phyloP scores from a whole-genome alignment of 2,113 vertebrate genomes.

The Procavia capensis region DNA sequence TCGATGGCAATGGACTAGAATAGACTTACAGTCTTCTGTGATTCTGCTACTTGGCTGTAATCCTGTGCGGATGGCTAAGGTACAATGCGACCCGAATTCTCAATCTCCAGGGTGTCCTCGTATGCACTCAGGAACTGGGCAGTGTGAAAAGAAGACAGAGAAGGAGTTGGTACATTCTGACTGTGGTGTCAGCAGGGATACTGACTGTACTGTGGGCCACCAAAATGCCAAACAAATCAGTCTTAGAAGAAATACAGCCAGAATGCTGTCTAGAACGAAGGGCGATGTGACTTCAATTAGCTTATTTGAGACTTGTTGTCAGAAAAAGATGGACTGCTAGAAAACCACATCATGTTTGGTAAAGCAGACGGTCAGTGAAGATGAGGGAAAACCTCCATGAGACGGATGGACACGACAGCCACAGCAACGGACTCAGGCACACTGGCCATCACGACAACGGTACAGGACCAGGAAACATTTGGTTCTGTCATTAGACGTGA shows the following conservation, averaged over 20 bases:
- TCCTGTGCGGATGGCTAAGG: too few species aligned
- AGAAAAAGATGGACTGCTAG: too few species aligned
- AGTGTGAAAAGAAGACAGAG: background rate
- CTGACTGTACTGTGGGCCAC: background rate
- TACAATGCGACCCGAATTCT: rapidly evolving
- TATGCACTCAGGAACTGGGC: background rate
- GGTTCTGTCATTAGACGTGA: too few species aligned
- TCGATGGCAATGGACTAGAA: too few species aligned
- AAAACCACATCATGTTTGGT: background rate
- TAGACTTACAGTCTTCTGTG: background rate
- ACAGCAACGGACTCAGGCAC: too few species aligned
- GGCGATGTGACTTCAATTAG: background rate
- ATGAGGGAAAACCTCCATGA: background rate
- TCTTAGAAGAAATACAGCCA: background rate
- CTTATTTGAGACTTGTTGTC: background rate
- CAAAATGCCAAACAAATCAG: background rate
- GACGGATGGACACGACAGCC: background rate
- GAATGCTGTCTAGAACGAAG: background rate
- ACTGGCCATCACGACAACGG: too few species aligned
- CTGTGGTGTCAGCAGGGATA: background rate
- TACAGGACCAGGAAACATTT: background rate
- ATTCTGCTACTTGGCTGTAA: background rate
- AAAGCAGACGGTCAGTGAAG: background rate
- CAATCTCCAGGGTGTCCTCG: background rate
- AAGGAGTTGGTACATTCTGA: background rate